Base-by-base conservation (phyloP, 2,888 invertebrate genomes). In the Drosophila quinaria region DNA sequence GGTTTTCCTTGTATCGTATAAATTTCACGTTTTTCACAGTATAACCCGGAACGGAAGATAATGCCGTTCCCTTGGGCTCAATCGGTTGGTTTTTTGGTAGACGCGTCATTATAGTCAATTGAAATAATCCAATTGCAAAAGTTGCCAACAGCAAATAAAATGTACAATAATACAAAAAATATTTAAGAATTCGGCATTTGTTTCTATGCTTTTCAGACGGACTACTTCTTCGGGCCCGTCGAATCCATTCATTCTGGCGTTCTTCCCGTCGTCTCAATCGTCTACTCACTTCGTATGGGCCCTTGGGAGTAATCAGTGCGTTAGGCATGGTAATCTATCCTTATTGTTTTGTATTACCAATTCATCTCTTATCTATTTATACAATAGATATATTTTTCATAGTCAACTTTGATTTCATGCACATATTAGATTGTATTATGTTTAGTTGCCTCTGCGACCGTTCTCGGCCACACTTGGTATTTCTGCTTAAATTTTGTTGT, bases 291-390 rank as follows among this genome's bases (percentile, higher is more conserved):
- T 44, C 29, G n/a, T 81, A 83, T 4, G 15, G 25, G 2, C 81
- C 81, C 8, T 73, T 80, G 6, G 54, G 29, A 0, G 15, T 49
- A 31, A 81, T 25, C 22, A 68, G 50, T 25, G 65, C 66, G 22
- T 77, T 61, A 4, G 87, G 81, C 81, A 81, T 87, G 2, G 13
- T 39, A 11, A 2, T 37, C n/a, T n/a, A 31, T 35, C 11, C n/a
- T 31, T 9, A 31, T 10, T 10, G 33, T 44, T 42, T 29, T 17
- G 4, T 13, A 11, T 19, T 2, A 17, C 3, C 41, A 31, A 13
- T 13, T 9, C 1, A n/a, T 22, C 6, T 31, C 13, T 39, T 22
- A 37, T 19, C 5, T 31, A 11, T 55, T 17, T 29, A 31, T 17
- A 17, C n/a, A 1, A 17, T 47, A n/a, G 10, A 31, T 49, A 31